These are phyloP conservation scores for Pristionchus japonicus DNA, from an alignment of 2,888 invertebrate genomes.

Conservation along the genomic window DNA sequence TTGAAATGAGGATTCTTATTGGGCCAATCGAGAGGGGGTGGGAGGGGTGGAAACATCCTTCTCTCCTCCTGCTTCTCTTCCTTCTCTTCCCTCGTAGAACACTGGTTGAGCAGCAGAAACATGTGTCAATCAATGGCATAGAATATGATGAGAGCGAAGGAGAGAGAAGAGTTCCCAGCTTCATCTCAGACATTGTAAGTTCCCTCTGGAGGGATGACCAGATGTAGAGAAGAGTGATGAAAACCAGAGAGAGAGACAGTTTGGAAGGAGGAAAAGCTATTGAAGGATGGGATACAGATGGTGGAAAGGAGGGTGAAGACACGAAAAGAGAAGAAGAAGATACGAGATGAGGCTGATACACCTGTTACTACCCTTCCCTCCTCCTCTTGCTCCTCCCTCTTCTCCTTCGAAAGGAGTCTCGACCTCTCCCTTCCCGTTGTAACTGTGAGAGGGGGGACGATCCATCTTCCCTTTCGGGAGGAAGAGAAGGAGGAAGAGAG, in stretches of 20 bases:
- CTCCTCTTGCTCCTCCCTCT: not conserved
- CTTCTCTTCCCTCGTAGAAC: not conserved
- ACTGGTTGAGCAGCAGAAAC: not conserved
- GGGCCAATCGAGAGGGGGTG: too few species aligned
- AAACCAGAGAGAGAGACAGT: not conserved
- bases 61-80: too few species aligned
- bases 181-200: not conserved
- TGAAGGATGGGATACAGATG: not conserved
- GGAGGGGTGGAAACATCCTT: not conserved
- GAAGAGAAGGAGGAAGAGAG: not conserved
- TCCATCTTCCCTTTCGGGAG: not conserved
- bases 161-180: not conserved
- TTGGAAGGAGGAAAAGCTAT: too few species aligned
- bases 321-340: not conserved
- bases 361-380: not conserved
- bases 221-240: not conserved
- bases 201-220: not conserved
- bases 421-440: not conserved
- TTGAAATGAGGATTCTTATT: too few species aligned
- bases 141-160: not conserved
- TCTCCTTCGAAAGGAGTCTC: not conserved
- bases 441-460: not conserved
- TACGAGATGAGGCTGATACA: not conserved
- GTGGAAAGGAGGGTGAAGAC: too few species aligned
- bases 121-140: constrained; percentile 5